Percentiles rank a stretch among this genome's conserved stretches.
These are phyloP conservation scores for Entomyzon cyanotis DNA, from an alignment of 2,113 vertebrate species.

Conservation along the genomic window DNA sequence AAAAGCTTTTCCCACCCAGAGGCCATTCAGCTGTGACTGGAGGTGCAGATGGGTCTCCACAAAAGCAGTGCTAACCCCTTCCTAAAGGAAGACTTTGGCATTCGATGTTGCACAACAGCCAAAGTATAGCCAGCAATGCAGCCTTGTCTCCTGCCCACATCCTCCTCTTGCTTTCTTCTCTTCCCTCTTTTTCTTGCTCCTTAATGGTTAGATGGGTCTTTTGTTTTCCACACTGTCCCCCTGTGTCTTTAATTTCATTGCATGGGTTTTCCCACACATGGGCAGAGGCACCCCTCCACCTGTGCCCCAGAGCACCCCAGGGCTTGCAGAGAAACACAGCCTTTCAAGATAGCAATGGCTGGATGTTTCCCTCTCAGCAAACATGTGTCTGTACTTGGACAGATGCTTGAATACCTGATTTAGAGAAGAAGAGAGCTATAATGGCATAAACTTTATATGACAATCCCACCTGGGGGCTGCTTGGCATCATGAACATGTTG, in stretches of 20 bases:
- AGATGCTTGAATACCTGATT: background rate
- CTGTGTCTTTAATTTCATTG: accelerated
- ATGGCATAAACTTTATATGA: background rate
- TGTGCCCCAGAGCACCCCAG: background rate
- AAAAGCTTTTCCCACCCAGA: background rate
- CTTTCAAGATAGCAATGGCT: background rate
- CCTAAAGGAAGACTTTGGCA: background rate
- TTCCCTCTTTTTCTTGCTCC: background rate
- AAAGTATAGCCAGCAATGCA: accelerated
- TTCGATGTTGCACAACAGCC: accelerated
- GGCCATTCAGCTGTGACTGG: background rate
- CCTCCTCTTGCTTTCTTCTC: background rate
- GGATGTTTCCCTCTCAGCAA: accelerated
- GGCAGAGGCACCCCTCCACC: background rate
- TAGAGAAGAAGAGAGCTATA: background rate
- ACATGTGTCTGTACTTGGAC: accelerated
- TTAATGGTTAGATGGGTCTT: background rate
- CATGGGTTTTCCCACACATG: accelerated
- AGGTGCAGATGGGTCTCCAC: background rate
- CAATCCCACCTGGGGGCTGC: background rate
- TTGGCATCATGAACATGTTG: background rate
- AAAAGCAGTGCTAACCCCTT: background rate
- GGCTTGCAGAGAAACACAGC: background rate
- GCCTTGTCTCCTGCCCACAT: background rate
- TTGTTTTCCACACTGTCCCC: background rate